phyloP scores from a whole-genome alignment of 2,113 vertebrate species.

The Chinchilla lanigera region DNA sequence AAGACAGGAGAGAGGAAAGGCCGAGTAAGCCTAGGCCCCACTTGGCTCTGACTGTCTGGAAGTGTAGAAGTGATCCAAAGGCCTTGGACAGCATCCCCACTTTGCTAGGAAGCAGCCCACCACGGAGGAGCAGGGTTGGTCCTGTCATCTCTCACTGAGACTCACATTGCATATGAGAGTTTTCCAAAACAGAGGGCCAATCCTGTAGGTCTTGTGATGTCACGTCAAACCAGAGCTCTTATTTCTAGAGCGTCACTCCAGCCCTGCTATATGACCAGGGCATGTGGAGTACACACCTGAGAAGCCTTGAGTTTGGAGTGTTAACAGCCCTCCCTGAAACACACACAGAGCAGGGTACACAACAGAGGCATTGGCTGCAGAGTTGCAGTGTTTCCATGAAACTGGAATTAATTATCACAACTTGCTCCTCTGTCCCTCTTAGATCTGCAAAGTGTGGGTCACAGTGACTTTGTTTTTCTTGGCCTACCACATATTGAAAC shows the following conservation, averaged over 20 bases:
- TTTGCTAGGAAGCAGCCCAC: neutral
- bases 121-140: rapidly evolving
- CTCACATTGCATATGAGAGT: neutral
- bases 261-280: rapidly evolving
- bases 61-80: neutral
- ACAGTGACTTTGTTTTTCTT: slow-evolving; percentile 76
- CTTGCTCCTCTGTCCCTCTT: slow-evolving; percentile 75
- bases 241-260: neutral
- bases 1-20: slow-evolving; percentile 1
- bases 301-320: neutral
- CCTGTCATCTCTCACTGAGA: neutral
- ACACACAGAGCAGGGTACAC: neutral
- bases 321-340: neutral
- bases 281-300: neutral
- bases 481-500: slow-evolving; percentile 80
- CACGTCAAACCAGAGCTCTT: neutral
- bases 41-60: neutral
- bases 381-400: slow-evolving; percentile 43
- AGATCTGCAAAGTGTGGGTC: slow-evolving; percentile 74
- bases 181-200: neutral
- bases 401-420: slow-evolving; percentile 80
- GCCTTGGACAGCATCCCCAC: neutral
- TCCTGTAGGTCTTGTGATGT: neutral
- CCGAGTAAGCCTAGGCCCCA: neutral
- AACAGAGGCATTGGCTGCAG: neutral